Evolutionary conservation across 2,888 invertebrate genomes (phyloP).

Genomic region (Hyppa rectilinea): DNA sequence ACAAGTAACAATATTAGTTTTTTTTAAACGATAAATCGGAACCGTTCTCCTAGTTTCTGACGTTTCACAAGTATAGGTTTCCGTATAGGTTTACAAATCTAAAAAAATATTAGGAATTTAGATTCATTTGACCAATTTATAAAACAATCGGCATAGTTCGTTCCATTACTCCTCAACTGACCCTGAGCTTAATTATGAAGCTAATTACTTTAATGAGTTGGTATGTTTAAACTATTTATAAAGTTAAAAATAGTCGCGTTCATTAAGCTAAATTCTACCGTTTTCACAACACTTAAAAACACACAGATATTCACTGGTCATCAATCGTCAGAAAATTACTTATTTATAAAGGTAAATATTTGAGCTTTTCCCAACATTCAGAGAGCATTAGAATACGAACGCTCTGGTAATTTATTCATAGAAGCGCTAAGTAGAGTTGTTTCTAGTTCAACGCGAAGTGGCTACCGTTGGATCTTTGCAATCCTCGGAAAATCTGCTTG

Average conservation of each 20-base stretch:
- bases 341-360: constrained; percentile 20
- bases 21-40: neutral
- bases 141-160: neutral
- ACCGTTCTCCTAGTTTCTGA: too few relatives aligned
- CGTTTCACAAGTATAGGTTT: neutral
- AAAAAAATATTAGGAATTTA: neutral
- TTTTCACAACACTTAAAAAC: neutral
- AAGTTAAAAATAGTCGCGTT: neutral
- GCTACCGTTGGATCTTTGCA: constrained; percentile 39
- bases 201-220: constrained; percentile 33
- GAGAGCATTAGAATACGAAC: constrained; percentile 51
- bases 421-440: constrained; percentile 51
- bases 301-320: neutral
- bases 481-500: constrained; percentile 35
- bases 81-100: neutral
- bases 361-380: constrained; percentile 28
- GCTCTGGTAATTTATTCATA: constrained; percentile 51
- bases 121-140: neutral
- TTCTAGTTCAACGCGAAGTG: constrained; percentile 49
- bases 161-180: neutral
- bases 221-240: constrained; percentile 12
- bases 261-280: neutral
- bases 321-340: constrained; percentile 6
- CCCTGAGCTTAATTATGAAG: constrained; percentile 18
- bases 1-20: too few relatives aligned